Evolutionary conservation across 2,113 vertebrate genomes (phyloP).

Genomic region (Thamnophis sirtalis): DNA sequence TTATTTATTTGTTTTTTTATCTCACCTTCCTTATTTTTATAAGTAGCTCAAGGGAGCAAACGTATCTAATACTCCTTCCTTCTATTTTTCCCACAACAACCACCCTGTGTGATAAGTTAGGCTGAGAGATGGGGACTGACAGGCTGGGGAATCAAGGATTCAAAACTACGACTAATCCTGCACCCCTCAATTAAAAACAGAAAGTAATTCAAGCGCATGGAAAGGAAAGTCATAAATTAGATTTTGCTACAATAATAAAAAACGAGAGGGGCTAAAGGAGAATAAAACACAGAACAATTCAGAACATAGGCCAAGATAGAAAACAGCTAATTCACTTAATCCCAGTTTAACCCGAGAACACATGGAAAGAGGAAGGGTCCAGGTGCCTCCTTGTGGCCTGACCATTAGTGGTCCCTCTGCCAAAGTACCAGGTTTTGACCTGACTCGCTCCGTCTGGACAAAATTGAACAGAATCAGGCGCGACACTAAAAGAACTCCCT

Average conservation of each 20-base stretch:
- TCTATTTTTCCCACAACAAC: neutral
- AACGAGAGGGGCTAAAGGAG: neutral
- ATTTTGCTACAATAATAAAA: slow-evolving; percentile 28
- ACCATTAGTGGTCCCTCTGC: neutral
- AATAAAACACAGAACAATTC: neutral
- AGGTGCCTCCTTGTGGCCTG: neutral
- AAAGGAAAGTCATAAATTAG: neutral
- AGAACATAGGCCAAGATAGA: neutral
- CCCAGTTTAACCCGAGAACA: neutral
- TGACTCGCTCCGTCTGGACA: neutral
- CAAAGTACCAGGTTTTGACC: neutral
- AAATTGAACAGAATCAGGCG: no score
- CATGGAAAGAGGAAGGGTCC: neutral
- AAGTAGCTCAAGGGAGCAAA: neutral
- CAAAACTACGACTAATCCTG: neutral
- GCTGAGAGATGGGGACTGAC: neutral
- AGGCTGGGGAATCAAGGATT: slow-evolving; percentile 8
- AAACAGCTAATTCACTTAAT: neutral
- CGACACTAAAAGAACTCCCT: neutral
- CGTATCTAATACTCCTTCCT: neutral
- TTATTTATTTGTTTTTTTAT: neutral
- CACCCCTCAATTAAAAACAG: neutral
- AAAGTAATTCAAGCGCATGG: neutral
- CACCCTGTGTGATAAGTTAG: neutral
- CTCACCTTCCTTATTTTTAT: neutral